These are phyloP conservation scores for Limnodromus scolopaceus DNA, from an alignment of 2,797 vertebrate species.

Conservation along the genomic window DNA sequence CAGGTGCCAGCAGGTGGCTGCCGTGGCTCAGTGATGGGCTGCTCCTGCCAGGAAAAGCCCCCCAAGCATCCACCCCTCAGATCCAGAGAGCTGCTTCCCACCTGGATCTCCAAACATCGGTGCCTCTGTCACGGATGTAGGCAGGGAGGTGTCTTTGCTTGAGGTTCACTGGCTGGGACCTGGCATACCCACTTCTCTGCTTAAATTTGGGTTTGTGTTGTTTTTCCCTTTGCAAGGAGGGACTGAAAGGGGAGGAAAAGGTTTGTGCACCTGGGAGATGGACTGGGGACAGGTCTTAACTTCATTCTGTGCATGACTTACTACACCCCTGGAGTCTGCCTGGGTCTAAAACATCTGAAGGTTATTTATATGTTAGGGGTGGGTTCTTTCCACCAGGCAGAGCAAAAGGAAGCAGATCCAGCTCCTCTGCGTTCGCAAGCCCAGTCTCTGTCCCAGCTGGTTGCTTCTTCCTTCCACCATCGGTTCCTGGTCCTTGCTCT, in stretches of 20 bases:
- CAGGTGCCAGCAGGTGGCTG: slow-evolving; percentile 1
- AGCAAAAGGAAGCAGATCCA: neutral
- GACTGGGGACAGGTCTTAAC: neutral
- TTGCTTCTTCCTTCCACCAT: neutral
- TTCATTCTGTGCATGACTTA: neutral
- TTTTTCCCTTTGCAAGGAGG: neutral
- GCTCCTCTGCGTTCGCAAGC: neutral
- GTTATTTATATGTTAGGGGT: neutral
- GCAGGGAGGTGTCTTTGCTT: neutral
- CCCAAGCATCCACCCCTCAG: neutral
- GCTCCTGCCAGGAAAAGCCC: neutral
- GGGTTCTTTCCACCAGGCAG: fast-evolving
- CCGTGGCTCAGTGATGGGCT: neutral
- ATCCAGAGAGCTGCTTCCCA: fast-evolving
- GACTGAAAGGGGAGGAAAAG: neutral
- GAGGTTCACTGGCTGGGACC: neutral
- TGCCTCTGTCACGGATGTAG: no score
- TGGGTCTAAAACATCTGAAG: fast-evolving
- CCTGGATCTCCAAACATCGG: fast-evolving
- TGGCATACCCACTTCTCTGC: neutral
- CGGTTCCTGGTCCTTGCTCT: fast-evolving
- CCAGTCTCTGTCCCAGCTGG: neutral
- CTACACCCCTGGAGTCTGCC: neutral
- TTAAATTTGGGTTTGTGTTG: fast-evolving
- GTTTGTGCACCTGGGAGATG: neutral